These are phyloP conservation scores for Channa maculata DNA, from an alignment of 2,113 vertebrate genomes.

Conservation along the genomic window DNA sequence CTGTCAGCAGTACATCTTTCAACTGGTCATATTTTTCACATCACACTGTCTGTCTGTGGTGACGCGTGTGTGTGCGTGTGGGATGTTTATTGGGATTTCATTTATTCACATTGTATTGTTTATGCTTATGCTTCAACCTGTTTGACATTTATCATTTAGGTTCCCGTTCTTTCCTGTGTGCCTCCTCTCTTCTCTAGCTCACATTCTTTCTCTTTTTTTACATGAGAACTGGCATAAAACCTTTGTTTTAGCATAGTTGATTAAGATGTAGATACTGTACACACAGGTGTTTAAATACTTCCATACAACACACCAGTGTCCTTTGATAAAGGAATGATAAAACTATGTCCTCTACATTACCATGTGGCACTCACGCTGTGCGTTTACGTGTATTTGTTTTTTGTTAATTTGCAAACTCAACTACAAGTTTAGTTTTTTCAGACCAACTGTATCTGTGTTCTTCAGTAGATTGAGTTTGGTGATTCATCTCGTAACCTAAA, in stretches of 20 bases:
- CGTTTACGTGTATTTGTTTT: too few relatives aligned
- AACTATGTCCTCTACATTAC: background rate
- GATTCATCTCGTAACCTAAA: background rate
- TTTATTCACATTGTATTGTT: background rate
- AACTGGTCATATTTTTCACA: slow-evolving; percentile 13
- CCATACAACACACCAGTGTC: background rate
- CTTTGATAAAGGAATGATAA: background rate
- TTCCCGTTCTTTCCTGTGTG: background rate
- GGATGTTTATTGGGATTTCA: background rate
- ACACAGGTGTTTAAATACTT: background rate
- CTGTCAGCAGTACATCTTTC: slow-evolving; percentile 64
- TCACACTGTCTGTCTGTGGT: background rate
- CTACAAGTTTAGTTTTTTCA: too few relatives aligned
- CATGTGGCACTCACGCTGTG: too few relatives aligned
- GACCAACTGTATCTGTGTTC: background rate
- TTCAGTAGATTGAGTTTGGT: background rate
- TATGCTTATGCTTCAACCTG: background rate
- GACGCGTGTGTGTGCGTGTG: background rate
- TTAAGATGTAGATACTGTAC: background rate
- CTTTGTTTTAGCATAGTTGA: background rate
- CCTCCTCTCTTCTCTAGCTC: background rate
- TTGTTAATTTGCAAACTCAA: too few relatives aligned
- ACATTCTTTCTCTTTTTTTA: background rate
- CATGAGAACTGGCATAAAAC: background rate
- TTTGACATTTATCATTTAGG: background rate